phyloP scores from a whole-genome alignment of 2,888 invertebrate genomes.

The Allacma fusca region DNA sequence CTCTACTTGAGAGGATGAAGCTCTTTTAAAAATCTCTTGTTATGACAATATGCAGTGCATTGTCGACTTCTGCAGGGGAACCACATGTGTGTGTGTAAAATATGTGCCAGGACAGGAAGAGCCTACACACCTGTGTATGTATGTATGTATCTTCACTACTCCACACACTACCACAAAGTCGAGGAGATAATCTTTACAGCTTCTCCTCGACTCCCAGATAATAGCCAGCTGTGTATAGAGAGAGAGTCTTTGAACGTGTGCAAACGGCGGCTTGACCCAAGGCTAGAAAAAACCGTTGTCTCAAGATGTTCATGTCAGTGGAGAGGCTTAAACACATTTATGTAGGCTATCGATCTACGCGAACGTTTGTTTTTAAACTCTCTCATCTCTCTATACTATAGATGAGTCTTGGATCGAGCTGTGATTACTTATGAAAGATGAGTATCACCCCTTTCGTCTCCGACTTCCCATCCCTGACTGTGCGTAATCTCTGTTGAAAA shows the following conservation, averaged over 20 bases:
- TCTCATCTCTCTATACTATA: not conserved
- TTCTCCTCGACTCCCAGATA: slow-evolving; percentile 1
- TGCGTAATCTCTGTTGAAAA: not conserved
- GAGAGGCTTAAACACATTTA: not conserved
- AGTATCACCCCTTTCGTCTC: not conserved
- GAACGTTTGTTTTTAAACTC: slow-evolving; percentile 16
- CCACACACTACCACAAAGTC: no score
- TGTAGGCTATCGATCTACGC: slow-evolving; percentile 6
- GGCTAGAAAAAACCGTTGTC: slow-evolving; percentile 38
- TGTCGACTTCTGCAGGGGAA: no score
- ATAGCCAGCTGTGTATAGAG: not conserved
- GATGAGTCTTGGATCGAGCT: not conserved
- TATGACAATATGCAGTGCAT: no score
- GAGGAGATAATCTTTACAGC: not conserved
- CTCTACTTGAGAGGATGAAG: no score
- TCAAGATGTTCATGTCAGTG: slow-evolving; percentile 12
- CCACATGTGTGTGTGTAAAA: no score
- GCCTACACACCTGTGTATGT: not conserved
- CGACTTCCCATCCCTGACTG: not conserved
- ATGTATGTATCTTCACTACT: not conserved
- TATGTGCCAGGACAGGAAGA: no score
- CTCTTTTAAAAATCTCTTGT: no score
- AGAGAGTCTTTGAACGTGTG: not conserved
- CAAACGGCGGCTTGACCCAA: slow-evolving; percentile 28
- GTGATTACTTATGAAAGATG: slow-evolving; percentile 10